Evolutionary conservation across 2,797 vertebrate genomes (phyloP), one percentile per base, ranked within the genome.

Genomic region (Lutjanus argentimaculatus): DNA sequence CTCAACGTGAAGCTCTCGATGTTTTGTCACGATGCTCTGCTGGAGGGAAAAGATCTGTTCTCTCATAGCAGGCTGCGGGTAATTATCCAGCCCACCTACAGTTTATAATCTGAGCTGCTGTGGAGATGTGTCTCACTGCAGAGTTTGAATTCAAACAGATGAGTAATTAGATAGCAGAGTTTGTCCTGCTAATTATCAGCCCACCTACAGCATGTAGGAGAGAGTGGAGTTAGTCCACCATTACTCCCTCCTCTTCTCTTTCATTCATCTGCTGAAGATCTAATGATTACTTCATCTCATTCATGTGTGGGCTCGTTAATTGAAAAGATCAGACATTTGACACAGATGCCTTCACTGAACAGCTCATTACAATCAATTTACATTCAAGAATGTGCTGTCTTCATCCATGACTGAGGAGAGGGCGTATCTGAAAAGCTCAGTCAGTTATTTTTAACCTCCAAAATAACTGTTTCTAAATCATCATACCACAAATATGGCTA

Each of bases 51-150:
- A 85, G 61, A 67, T 74, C 67, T 82, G 19, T 7, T 45, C 61
- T 65, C 79, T 82, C 76, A 19, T 40, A 55, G 64, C 72, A 53
- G 51, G 51, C 78, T 63, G 76, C 63, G 43, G 53, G 73, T 75
- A 80, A 85, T 85, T 82, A 79, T 79, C 75, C 56, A 43, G 69
- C 75, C 79, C 83, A 61, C 90, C 84, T 65, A 67, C 74, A 49
- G 83, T 59, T 83, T 70, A 75, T 57, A 67, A 73, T 77, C 57
- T 56, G 63, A 80, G 73, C 43, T 2, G 67, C 77, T 67, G 79
- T n/a, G 46, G 68, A 73, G 80, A 73, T 36, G 19, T 52, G 72
- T 59, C 73, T 80, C 59, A 9, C 4, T 15, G 63, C 4, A 8
- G 72, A 70, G 72, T 14, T 36, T 64, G 75, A 56, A 48, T 72